A percentile compares a stretch with the other conserved stretches of the same genome.
Evolutionary conservation across 2,888 invertebrate species (phyloP).

Genomic region (Gandaritis pyraliata): DNA sequence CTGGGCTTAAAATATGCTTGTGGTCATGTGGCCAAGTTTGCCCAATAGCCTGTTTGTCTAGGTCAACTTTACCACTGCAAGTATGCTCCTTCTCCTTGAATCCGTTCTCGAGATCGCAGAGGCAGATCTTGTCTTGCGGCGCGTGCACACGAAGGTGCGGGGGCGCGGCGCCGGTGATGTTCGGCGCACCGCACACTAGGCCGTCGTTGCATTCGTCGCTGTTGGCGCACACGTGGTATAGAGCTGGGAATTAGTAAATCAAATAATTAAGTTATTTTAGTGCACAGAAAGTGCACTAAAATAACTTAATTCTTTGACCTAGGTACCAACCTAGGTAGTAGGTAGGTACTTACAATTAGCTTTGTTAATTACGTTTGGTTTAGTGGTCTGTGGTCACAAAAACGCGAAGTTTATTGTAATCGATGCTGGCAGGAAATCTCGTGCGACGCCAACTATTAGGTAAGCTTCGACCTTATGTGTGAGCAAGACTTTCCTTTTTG

Average conservation of each 20-base stretch:
- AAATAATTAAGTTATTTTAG: too few species aligned
- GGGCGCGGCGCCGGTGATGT: slow-evolving; percentile 78
- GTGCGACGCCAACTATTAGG: slow-evolving; percentile 17
- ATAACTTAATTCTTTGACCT: too few species aligned
- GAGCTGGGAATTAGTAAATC: slow-evolving; percentile 68
- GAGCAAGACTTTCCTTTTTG: neutral
- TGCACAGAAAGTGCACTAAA: too few species aligned
- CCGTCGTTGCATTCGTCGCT: slow-evolving; percentile 87
- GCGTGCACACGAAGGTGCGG: slow-evolving; percentile 66
- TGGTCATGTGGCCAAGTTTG: too few species aligned
- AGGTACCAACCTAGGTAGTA: neutral
- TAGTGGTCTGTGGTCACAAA: slow-evolving; percentile 9
- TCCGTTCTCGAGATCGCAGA: slow-evolving; percentile 85
- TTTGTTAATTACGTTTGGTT: neutral
- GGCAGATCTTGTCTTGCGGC: slow-evolving; percentile 80
- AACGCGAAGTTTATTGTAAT: slow-evolving; percentile 26
- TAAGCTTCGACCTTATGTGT: neutral
- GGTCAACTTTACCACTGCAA: slow-evolving; percentile 82
- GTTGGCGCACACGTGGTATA: slow-evolving; percentile 85
- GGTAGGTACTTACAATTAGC: too few species aligned
- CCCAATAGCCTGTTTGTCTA: too few species aligned
- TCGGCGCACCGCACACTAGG: slow-evolving; percentile 84
- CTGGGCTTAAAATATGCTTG: neutral
- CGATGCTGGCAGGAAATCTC: slow-evolving; percentile 28
- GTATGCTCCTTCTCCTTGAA: slow-evolving; percentile 86